Percentiles rank a stretch among this genome's conserved stretches.
phyloP scores from a whole-genome alignment of 2,113 vertebrate species.

The Callaeas wilsoni region DNA sequence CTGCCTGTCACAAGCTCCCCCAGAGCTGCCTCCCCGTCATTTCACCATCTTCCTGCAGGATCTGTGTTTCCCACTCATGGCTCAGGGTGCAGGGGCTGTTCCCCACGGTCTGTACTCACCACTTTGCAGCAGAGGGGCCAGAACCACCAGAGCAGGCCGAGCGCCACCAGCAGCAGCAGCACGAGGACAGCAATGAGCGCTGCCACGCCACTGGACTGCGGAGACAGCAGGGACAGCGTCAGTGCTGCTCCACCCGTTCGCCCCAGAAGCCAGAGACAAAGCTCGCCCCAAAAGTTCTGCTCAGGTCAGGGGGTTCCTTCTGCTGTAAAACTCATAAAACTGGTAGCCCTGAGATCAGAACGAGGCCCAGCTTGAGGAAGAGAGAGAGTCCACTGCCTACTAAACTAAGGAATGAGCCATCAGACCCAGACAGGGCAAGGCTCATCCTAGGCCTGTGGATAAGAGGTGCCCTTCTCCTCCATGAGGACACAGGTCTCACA shows the following conservation, averaged over 20 bases:
- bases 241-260: background rate
- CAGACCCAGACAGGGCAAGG: background rate
- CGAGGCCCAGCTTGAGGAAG: background rate
- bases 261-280: background rate
- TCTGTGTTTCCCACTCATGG: background rate
- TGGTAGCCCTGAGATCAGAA: background rate
- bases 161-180: constrained; percentile 75
- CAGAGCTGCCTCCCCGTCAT: background rate
- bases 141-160: constrained; percentile 93
- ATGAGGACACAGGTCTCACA: background rate
- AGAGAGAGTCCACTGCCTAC: background rate
- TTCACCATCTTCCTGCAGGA: background rate
- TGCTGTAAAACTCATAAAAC: background rate
- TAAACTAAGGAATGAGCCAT: background rate
- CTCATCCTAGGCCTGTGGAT: background rate
- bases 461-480: background rate
- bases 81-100: background rate
- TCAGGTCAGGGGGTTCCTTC: background rate
- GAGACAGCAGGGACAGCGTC: background rate
- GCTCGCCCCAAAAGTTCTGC: fast-evolving
- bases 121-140: constrained; percentile 96
- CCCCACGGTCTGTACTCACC: constrained; percentile 75
- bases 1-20: background rate
- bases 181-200: constrained; percentile 84
- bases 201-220: constrained; percentile 76